Base-by-base conservation (phyloP, 2,888 invertebrate genomes). In the Eledona agricola region DNA sequence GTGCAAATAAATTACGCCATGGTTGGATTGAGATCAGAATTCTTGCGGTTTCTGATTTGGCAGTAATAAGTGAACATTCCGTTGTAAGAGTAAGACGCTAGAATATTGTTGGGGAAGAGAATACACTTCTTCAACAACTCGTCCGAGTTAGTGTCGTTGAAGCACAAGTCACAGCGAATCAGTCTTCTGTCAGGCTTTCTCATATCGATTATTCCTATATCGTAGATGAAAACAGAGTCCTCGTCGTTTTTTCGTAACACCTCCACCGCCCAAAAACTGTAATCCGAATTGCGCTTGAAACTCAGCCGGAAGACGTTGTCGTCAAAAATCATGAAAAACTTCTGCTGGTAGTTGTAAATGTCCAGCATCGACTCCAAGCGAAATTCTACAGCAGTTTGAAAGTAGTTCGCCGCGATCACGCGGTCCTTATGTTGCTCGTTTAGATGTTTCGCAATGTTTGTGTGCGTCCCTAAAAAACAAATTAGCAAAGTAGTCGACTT, bases 231-330 rank as follows among this genome's bases (percentile, higher is more conserved):
- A 9, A 64, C 65, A 34, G 65, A 62, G 4, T 57, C 50, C n/a
- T 64, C 61, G 5, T 60, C 63, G 20, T 61, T 62, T 5, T 58
- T 55, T 1, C 70, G 66, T 4, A 69, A 57, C 1, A 66, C 55
- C 38, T 72, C 71, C 3, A 67, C 69, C 3, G 69, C 69, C 70
- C 70, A 71, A 46, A 70, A 62, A 34, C 67, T 69, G 38, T 67
- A 61, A 31, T 69, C 67, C 11, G 50, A 59, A 49, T 65, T 57
- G 12, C 67, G 57, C 45, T 66, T 69, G 15, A 65, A 69, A 34
- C 62, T 59, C 54, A 71, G 19, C 46, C 68, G 56, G 40, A 72
- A 72, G 26, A 72, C 65, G 16, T 69, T 54, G 5, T 43, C 43
- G 17, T 54, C 54, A 16, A 47, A 54, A 4, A 54, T 25, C 32